Evolutionary conservation across 2,888 invertebrate species (phyloP), one percentile per base, ranked within the genome.

Genomic region (Aromia moschata): DNA sequence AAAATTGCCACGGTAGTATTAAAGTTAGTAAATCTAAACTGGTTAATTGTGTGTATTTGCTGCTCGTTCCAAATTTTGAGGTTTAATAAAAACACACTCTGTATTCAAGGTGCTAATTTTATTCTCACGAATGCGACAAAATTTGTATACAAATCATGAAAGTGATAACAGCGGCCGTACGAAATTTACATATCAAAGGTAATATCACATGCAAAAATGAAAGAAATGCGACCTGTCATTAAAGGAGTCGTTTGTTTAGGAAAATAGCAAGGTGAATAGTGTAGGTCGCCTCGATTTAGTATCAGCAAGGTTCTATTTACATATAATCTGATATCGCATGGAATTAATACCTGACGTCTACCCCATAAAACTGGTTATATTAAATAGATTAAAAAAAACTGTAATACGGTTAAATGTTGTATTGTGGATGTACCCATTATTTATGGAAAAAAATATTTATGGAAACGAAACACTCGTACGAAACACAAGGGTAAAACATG

Each of bases 21-120:
- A n/a, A n/a, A n/a, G n/a, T n/a, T n/a, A n/a, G n/a, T n/a, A n/a
- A n/a, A n/a, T n/a, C n/a, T n/a, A n/a, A n/a, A n/a, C n/a, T n/a
- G n/a, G n/a, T n/a, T n/a, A n/a, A n/a, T n/a, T n/a, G n/a, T n/a
- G n/a, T n/a, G n/a, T n/a, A n/a, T n/a, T n/a, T n/a, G n/a, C n/a
- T n/a, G n/a, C n/a, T n/a, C n/a, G n/a, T n/a, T n/a, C n/a, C n/a
- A n/a, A n/a, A n/a, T n/a, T n/a, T n/a, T n/a, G n/a, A n/a, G n/a
- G n/a, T n/a, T n/a, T n/a, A n/a, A n/a, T n/a, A n/a, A n/a, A n/a
- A n/a, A n/a, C n/a, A n/a, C n/a, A n/a, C n/a, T n/a, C n/a, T n/a
- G n/a, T n/a, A n/a, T n/a, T n/a, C 15, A 82, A 81, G 44, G 36
- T 45, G 45, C n/a, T 45, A 45, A 45, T 45, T 45, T 30, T 16